Evolutionary conservation across 2,888 invertebrate species (phyloP).

Genomic region (Lepidocyrtoides sp.): DNA sequence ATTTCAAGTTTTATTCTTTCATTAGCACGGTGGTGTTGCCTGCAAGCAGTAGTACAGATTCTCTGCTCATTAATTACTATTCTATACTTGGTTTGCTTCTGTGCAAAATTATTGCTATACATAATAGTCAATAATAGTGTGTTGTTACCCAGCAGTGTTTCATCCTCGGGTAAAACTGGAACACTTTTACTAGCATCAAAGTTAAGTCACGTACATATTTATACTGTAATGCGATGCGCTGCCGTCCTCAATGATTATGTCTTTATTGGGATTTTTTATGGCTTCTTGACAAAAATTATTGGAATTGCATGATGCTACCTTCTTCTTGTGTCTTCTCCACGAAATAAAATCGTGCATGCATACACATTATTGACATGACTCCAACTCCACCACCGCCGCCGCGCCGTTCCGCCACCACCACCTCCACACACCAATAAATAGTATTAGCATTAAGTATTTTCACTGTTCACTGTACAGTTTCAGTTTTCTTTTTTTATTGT

Average conservation of each 20-base stretch:
- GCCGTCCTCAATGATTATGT: slow-evolving; percentile 52
- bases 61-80: no score
- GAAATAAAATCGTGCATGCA: background rate
- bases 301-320: slow-evolving; percentile 25
- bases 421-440: slow-evolving; percentile 3
- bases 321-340: background rate
- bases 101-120: no score
- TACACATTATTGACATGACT: background rate
- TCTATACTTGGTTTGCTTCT: no score
- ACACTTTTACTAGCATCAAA: background rate
- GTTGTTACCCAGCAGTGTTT: no score
- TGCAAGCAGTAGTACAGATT: background rate
- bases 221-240: background rate
- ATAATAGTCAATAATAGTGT: no score
- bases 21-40: background rate
- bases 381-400: background rate
- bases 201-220: background rate
- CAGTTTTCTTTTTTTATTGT: slow-evolving; percentile 28
- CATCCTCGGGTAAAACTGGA: no score
- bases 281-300: slow-evolving; percentile 61
- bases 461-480: background rate
- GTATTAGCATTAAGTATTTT: slow-evolving; percentile 16
- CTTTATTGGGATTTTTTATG: slow-evolving; percentile 69
- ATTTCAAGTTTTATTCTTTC: slow-evolving; percentile 40
- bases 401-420: slow-evolving; percentile 20